These are phyloP conservation scores for Odontothrips loti DNA, from an alignment of 2,888 invertebrate genomes.

Conservation along the genomic window DNA sequence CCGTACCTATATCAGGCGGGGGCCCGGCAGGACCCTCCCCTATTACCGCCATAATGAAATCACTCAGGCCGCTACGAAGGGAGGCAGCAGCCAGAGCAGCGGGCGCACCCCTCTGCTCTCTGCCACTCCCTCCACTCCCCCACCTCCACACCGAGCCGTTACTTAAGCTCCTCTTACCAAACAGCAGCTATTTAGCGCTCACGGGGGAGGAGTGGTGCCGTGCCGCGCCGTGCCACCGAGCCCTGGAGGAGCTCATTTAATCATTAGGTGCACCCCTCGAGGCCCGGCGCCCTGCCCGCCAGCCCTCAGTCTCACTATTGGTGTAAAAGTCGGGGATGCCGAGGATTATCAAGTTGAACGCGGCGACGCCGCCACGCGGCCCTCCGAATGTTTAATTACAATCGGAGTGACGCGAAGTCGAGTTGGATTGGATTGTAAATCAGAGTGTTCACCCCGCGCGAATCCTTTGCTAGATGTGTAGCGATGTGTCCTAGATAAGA, in stretches of 20 bases:
- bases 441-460: too few species aligned
- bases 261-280: conserved; percentile 2
- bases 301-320: not conserved
- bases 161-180: conserved; percentile 25
- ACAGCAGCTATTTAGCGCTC: conserved; percentile 20
- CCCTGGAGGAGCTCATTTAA: not conserved
- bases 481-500: too few species aligned
- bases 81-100: not conserved
- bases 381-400: not conserved
- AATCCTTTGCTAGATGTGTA: not conserved
- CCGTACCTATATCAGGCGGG: not conserved
- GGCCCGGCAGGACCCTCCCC: not conserved
- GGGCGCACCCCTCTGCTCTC: too few species aligned
- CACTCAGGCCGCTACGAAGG: not conserved
- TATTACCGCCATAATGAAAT: conserved; percentile 9
- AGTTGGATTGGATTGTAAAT: too few species aligned
- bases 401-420: not conserved
- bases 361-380: not conserved
- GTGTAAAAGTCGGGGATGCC: conserved; percentile 8
- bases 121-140: not conserved
- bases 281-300: not conserved
- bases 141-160: not conserved
- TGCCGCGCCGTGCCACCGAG: not conserved
- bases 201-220: not conserved
- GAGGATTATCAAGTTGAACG: conserved; percentile 3